Conservation (phyloP, 2,113 vertebrate genomes). For the Sporophila hypoxantha region DNA sequence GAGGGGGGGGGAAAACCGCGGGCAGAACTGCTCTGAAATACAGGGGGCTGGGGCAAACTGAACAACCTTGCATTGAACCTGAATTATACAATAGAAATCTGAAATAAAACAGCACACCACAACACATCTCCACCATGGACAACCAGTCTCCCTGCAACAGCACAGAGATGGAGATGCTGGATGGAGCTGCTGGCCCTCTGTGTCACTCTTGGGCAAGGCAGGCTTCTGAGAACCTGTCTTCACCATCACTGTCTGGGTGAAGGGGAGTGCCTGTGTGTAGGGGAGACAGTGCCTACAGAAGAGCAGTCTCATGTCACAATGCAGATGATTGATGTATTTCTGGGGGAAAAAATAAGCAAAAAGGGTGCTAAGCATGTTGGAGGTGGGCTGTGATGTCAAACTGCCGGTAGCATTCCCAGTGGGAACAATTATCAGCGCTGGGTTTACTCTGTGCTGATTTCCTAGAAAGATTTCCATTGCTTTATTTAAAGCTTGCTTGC, state of each 20-base stretch:
- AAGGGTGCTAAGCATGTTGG: background rate
- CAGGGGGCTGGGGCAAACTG: no score
- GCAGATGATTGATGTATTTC: background rate
- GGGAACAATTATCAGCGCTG: background rate
- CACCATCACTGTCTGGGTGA: background rate
- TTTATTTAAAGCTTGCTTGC: background rate
- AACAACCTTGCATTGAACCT: no score
- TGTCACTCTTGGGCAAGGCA: background rate
- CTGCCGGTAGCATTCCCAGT: background rate
- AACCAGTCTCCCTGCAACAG: fast-evolving
- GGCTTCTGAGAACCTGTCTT: background rate
- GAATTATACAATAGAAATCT: no score
- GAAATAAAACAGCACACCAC: no score
- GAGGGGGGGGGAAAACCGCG: no score
- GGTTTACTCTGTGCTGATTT: background rate
- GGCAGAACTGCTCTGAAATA: no score
- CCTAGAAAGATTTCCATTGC: background rate
- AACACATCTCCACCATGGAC: background rate
- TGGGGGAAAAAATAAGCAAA: background rate
- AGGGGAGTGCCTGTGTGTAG: background rate
- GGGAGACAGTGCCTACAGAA: background rate
- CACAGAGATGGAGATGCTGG: background rate
- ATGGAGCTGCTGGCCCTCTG: background rate
- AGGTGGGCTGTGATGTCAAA: background rate
- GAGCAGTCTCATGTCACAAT: background rate